A percentile compares a stretch with the other conserved stretches of the same genome.
These are phyloP conservation scores for Montipora efflorescens DNA, from an alignment of 64 coral and sea anemone species.

Conservation along the genomic window DNA sequence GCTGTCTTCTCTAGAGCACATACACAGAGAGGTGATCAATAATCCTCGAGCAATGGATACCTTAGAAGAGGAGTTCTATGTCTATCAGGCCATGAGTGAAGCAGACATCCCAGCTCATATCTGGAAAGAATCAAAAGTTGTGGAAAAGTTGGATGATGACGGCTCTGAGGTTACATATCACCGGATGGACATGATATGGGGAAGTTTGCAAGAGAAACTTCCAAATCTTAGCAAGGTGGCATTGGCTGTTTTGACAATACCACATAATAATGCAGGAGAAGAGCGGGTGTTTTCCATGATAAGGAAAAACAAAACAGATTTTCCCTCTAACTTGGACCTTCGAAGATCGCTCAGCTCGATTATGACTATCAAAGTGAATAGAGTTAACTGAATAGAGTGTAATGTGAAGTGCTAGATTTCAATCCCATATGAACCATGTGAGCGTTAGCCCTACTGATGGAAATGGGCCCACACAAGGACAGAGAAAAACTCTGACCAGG, in stretches of 20 bases:
- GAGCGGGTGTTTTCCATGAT: slow-evolving; percentile 81
- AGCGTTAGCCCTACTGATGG: no score
- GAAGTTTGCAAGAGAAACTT: slow-evolving; percentile 61
- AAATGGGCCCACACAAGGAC: no score
- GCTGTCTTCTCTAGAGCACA: slow-evolving; percentile 61
- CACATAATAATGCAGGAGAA: slow-evolving; percentile 66
- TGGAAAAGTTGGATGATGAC: slow-evolving; percentile 29
- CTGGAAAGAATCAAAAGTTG: slow-evolving; percentile 47
- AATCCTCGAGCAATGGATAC: slow-evolving; percentile 72
- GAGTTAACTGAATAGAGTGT: no score
- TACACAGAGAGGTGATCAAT: slow-evolving; percentile 45
- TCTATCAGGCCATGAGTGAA: slow-evolving; percentile 50
- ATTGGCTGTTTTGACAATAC: slow-evolving; percentile 54
- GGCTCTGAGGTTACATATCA: slow-evolving; percentile 10
- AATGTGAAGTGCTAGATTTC: no score
- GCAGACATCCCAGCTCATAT: background rate
- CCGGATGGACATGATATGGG: slow-evolving; percentile 36
- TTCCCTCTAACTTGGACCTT: no score
- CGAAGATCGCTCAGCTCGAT: no score
- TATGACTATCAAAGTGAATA: no score
- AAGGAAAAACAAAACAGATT: slow-evolving; percentile 48
- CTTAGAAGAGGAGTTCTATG: slow-evolving; percentile 65
- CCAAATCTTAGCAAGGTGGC: slow-evolving; percentile 68
- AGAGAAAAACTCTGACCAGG: no score
- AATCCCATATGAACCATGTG: no score